These are phyloP conservation scores for Dendronephthya gigantea DNA, from an alignment of 64 coral and sea anemone genomes.

Conservation along the genomic window DNA sequence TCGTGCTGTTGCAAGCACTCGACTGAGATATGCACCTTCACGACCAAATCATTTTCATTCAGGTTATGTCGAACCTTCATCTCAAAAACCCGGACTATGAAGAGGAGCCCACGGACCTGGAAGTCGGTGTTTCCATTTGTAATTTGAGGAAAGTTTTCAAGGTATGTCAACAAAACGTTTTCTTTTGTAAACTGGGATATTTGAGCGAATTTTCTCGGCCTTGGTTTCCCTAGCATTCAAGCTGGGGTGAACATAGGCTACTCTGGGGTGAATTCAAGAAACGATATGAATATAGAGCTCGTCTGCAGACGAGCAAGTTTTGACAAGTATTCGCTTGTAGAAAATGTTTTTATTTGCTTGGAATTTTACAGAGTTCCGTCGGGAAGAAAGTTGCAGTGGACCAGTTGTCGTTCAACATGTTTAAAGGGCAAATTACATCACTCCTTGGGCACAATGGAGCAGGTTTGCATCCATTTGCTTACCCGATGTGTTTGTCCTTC, in stretches of 20 bases:
- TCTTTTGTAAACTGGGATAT: too few species aligned
- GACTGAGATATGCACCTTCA: neutral
- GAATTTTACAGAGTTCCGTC: conserved; percentile 28
- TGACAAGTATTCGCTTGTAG: too few species aligned
- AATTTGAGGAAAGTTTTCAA: conserved; percentile 79
- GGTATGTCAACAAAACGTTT: conserved; percentile 33
- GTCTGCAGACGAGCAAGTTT: too few species aligned
- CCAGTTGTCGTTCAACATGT: conserved; percentile 69
- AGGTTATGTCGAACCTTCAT: conserved; percentile 27
- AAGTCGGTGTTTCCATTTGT: conserved; percentile 70
- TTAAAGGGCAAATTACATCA: conserved; percentile 88
- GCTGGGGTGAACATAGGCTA: too few species aligned
- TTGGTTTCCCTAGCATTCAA: too few species aligned
- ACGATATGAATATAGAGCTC: too few species aligned
- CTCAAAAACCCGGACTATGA: conserved; percentile 48
- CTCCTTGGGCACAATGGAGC: conserved; percentile 86
- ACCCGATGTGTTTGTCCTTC: too few species aligned
- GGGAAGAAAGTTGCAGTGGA: conserved; percentile 87
- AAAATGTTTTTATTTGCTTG: neutral
- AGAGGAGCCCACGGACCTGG: conserved; percentile 75
- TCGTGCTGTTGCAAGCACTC: neutral
- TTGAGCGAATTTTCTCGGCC: too few species aligned
- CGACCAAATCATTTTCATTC: conserved; percentile 34
- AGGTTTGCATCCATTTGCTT: neutral
- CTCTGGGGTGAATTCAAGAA: too few species aligned